These are phyloP conservation scores for Pecten maximus DNA, from an alignment of 2,888 invertebrate genomes.

Conservation along the genomic window DNA sequence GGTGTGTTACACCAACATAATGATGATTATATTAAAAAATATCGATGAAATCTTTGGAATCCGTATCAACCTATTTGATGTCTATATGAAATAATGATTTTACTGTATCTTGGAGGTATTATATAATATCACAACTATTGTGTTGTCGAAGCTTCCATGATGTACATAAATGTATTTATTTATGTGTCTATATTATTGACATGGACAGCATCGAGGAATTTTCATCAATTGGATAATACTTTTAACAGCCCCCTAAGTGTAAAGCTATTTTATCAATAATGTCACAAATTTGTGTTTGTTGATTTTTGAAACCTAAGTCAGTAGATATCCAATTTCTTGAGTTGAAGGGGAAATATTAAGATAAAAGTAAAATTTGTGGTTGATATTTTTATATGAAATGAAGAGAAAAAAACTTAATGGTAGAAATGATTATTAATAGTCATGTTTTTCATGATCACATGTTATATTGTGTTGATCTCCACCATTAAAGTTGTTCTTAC, in stretches of 20 bases:
- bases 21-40: too few relatives aligned
- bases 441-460: background rate
- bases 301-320: background rate
- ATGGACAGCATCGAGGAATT: background rate
- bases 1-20: too few relatives aligned
- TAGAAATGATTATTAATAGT: background rate
- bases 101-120: too few relatives aligned
- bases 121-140: too few relatives aligned
- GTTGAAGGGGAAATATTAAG: background rate
- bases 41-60: too few relatives aligned
- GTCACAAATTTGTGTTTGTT: background rate
- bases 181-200: background rate
- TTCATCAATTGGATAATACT: background rate
- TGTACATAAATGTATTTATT: slow-evolving; percentile 7
- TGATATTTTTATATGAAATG: background rate
- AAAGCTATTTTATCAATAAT: background rate
- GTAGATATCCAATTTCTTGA: too few relatives aligned
- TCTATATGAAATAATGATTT: too few relatives aligned
- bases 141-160: background rate
- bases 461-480: background rate
- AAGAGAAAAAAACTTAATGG: background rate
- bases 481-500: background rate
- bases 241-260: background rate
- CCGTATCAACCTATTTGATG: too few relatives aligned
- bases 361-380: background rate